These are phyloP conservation scores for Neotoxoptera formosana DNA, from an alignment of 1,140 invertebrate genomes.

Conservation along the genomic window DNA sequence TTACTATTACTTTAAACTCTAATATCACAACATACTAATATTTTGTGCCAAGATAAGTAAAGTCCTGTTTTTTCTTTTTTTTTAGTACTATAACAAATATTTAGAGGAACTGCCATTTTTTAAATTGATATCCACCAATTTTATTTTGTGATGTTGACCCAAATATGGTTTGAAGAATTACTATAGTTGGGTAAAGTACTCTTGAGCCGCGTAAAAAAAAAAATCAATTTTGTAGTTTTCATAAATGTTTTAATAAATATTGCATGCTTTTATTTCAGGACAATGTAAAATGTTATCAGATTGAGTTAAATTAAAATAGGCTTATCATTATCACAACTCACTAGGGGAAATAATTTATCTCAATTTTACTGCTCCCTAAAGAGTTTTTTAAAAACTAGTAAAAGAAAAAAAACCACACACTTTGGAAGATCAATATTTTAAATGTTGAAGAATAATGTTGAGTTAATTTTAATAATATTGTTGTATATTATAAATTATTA, in stretches of 20 bases:
- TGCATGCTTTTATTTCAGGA: neutral
- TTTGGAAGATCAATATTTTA: neutral
- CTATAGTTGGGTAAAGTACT: neutral
- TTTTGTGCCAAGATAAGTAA: neutral
- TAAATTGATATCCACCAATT: neutral
- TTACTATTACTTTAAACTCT: neutral
- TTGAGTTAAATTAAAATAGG: conserved; percentile 10
- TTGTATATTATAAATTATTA: neutral
- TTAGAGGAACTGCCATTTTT: neutral
- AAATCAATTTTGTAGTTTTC: neutral
- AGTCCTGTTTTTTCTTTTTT: neutral
- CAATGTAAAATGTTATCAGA: conserved; percentile 2
- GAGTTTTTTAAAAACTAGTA: conserved; percentile 12
- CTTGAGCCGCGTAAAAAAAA: neutral
- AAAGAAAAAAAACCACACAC: neutral
- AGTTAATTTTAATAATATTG: neutral
- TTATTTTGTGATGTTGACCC: neutral
- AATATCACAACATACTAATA: neutral
- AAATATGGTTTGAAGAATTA: neutral
- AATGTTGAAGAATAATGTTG: neutral
- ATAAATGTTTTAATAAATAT: conserved; percentile 15
- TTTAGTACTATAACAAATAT: neutral
- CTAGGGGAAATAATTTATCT: neutral
- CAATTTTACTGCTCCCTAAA: neutral
- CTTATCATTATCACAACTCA: neutral